Evolutionary conservation across 2,113 vertebrate genomes (phyloP), one percentile per base, ranked within the genome.

Genomic region (Arizona elegans): DNA sequence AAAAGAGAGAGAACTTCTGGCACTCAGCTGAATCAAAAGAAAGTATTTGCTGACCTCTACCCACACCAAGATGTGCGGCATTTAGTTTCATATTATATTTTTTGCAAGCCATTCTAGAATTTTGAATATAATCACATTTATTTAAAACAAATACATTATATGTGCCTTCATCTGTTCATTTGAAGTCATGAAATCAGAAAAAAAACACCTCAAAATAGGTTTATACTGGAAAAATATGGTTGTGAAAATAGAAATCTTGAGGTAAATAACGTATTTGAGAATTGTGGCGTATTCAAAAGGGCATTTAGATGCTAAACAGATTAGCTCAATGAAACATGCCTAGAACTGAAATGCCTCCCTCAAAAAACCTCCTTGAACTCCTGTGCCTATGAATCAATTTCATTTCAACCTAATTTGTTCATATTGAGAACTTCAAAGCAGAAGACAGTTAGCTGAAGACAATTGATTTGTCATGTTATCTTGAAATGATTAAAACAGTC

Each of bases 391-490:
- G 70, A 81, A 59, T 86, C 88, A 90, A 52, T 93, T 56, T 90
- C 70, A 90, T 50, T 93, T 93, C n/a, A 90, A 86, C 47, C 88
- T 90, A 93, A 90, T 93, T 93, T 93, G 88, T 90, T 90, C 70
- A 29, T 43, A 90, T 86, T 86, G 55, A 54, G 26, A 81, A 90
- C 92, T 93, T 93, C 92, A 93, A 93, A 93, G 92, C 88, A 59
- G 55, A 89, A 92, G 65, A 93, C 88, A 90, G 88, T 88, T 70
- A 58, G 70, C 21, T 93, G 75, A 86, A 93, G 75, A 62, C 88
- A 89, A 93, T 92, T 90, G 88, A 90, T 90, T 33, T 93, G 92
- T 59, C 86, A 62, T 93, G 55, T 86, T 90, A 93, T 86, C 88
- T 93, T 93, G 92, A 90, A 93, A 56, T 62, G 56, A 90, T 93